phyloP scores from a whole-genome alignment of 2,888 invertebrate genomes.

The Yponomeuta plumbellus region DNA sequence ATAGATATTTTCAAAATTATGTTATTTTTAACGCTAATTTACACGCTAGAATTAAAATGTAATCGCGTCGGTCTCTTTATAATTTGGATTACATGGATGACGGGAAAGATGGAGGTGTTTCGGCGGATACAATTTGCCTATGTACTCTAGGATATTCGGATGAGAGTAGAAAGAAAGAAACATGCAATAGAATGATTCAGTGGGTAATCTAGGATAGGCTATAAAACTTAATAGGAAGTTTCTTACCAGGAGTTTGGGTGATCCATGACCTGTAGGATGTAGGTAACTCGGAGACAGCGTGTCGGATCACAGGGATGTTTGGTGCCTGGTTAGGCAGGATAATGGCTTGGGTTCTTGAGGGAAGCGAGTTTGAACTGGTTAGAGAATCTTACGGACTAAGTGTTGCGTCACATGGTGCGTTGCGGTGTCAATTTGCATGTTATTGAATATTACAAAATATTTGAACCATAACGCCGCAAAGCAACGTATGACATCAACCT shows the following conservation, averaged over 20 bases:
- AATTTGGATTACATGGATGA: constrained; percentile 8
- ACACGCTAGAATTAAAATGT: not conserved
- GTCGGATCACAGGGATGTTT: constrained; percentile 67
- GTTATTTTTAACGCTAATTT: not conserved
- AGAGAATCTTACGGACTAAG: constrained; percentile 7
- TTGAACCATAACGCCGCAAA: not conserved
- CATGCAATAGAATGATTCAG: constrained; percentile 21
- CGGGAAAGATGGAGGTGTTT: constrained; percentile 4
- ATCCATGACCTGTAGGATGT: constrained; percentile 71
- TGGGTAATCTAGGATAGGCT: constrained; percentile 53
- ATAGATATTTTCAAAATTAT: not conserved
- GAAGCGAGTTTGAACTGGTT: constrained; percentile 11
- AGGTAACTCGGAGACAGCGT: constrained; percentile 65
- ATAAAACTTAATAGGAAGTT: constrained; percentile 59
- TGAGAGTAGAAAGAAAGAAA: constrained; percentile 6
- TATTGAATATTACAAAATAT: not conserved
- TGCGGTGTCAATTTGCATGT: not conserved
- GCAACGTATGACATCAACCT: not conserved
- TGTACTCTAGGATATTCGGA: not conserved
- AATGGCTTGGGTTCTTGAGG: not conserved
- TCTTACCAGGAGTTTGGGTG: constrained; percentile 74
- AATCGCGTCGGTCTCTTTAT: not conserved
- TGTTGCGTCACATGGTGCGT: not conserved
- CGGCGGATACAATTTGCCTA: not conserved
- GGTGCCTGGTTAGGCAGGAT: constrained; percentile 62